Evolutionary conservation across 2,888 invertebrate species (phyloP), one percentile per base, ranked within the genome.

Genomic region (Drosophila glabriapex): DNA sequence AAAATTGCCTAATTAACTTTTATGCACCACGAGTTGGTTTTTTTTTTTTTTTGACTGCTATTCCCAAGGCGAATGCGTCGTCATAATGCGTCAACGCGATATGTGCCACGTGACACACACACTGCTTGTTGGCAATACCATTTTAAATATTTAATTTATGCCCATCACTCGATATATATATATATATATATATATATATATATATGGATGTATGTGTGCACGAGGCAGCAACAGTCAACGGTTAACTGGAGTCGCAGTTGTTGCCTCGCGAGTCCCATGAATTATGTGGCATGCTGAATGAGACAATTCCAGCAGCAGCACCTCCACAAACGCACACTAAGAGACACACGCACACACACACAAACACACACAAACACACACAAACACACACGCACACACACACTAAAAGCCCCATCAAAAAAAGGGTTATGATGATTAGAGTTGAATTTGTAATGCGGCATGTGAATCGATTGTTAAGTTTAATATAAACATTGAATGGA

Each of bases 61-160:
- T 64, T 67, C 78, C 78, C 74, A 60, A 49, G 37, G 22, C 55
- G 61, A 35, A 49, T 63, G 12, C 68, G 68, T 53, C 73, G 78
- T 78, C 80, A 82, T 79, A 80, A 79, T 80, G 80, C 80, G 82
- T 71, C 82, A 82, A 70, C 74, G 75, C 41, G 37, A 35, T 46
- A 54, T 68, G 41, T 67, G 79, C 67, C 82, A 58, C 79, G 62
- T 69, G 81, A 22, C 12, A 29, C 49, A 49, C 28, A 28, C 52
- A 37, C 71, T 37, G 58, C 43, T 35, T 35, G 50, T 19, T 31
- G 66, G 49, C 61, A 55, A 55, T 63, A 65, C 65, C 35, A 39
- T 58, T 73, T 77, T 79, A 79, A 79, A 79, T 79, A 79, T 79
- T 79, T 78, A 69, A 79, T 69, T 46, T 46, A 69, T 43, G 43